Conservation (phyloP, 2,888 invertebrate species). For the Euphydryas editha region DNA sequence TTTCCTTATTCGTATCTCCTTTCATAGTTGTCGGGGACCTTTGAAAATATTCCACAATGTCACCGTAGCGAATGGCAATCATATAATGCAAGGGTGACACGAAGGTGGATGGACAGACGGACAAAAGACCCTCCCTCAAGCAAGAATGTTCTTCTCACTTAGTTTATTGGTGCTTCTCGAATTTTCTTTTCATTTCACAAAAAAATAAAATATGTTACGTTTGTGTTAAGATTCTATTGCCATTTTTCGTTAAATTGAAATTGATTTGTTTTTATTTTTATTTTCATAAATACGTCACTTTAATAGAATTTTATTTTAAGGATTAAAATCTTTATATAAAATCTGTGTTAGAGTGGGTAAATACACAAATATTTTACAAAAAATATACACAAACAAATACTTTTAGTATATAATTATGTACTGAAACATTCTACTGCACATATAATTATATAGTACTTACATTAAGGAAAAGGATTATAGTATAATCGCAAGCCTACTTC, state of each 20-base stretch:
- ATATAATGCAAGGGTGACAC: conserved; percentile 12
- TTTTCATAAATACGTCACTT: background rate
- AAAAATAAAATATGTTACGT: background rate
- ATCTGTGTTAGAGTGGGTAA: too few relatives aligned
- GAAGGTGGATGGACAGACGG: conserved; percentile 4
- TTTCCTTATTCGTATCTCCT: background rate
- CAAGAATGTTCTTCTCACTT: conserved; percentile 23
- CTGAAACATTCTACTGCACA: too few relatives aligned
- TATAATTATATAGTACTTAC: too few relatives aligned
- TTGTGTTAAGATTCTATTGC: background rate
- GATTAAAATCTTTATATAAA: too few relatives aligned
- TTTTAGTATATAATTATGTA: too few relatives aligned
- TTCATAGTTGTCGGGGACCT: background rate
- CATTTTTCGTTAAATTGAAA: background rate
- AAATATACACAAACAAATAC: too few relatives aligned
- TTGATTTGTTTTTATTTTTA: background rate
- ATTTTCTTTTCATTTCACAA: background rate
- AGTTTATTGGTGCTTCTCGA: conserved; percentile 20
- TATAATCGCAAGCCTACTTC: too few relatives aligned
- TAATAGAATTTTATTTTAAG: too few relatives aligned
- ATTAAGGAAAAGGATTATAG: too few relatives aligned
- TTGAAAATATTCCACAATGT: conserved; percentile 14
- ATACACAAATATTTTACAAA: too few relatives aligned
- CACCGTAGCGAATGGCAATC: conserved; percentile 16
- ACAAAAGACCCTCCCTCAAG: conserved; percentile 14